These are phyloP conservation scores for Dendronephthya gigantea DNA, from an alignment of 64 coral and sea anemone species.

Conservation along the genomic window DNA sequence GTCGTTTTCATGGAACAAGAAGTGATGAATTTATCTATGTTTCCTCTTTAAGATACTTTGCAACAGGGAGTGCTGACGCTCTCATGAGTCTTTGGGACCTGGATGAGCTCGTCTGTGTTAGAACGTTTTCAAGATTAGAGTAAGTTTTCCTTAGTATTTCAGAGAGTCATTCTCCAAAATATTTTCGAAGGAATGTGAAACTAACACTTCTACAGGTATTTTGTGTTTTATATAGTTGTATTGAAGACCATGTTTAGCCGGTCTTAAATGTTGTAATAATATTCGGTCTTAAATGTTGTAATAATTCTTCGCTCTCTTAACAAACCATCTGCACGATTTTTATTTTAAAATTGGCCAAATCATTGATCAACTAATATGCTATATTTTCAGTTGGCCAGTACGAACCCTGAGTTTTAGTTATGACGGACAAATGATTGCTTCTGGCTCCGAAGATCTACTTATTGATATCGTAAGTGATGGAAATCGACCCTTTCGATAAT, in stretches of 20 bases:
- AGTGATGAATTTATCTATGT: background rate
- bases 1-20: background rate
- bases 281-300: no score
- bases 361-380: no score
- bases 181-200: no score
- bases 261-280: no score
- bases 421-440: constrained; percentile 93
- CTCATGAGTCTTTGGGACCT: constrained; percentile 93
- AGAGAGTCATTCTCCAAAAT: no score
- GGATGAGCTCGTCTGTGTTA: constrained; percentile 93
- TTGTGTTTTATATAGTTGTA: no score
- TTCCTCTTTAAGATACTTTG: constrained; percentile 68
- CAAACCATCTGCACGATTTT: no score
- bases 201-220: no score
- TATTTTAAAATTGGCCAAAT: no score
- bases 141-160: constrained; percentile 64
- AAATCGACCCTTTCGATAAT: no score
- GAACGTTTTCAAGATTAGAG: constrained; percentile 98
- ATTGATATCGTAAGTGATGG: constrained; percentile 80
- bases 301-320: no score
- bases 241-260: no score
- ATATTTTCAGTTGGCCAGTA: constrained; percentile 74
- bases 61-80: constrained; percentile 96
- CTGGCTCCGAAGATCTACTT: constrained; percentile 91
- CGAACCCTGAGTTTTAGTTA: constrained; percentile 91